Evolutionary conservation across 2,113 vertebrate species (phyloP), one percentile per base, ranked within the genome.

Genomic region (Neogobius melanostomus): DNA sequence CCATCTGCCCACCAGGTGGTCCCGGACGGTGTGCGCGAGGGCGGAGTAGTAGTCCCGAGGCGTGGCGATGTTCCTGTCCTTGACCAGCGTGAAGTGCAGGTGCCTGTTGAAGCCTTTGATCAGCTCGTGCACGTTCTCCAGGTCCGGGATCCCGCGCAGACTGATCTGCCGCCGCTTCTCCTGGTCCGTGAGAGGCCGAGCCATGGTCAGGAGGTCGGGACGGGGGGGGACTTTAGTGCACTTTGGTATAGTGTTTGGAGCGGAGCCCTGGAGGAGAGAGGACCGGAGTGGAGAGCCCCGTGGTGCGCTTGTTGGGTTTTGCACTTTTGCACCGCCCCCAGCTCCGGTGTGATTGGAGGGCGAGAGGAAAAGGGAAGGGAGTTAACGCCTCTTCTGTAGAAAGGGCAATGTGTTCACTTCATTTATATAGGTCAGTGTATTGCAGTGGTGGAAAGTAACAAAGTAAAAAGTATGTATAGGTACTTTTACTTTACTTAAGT

Each of bases 121-220:
- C 64, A 98, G 88, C 89, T 97, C 96, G 0, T 95, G 90, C 46
- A 98, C 96, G 60, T 91, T 97, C 88, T 98, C 96, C 49, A 95
- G 93, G 0, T 95, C 96, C 60, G 93, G 95, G 42, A 98, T 95
- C 0, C 95, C 96, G 14, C 96, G 90, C 85, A 98, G 95, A 86
- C 95, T 97, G 92, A 98, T 98, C 89, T 98, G 96, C 85, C 95
- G 95, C 21, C 95, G 92, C 86, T 96, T 96, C 83, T 98, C 96
- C 84, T 95, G 94, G 92, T 98, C 96, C 2, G 91, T 95, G 75
- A 96, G 91, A 6, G 96, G 95, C 2, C 85, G 92, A 64, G 96
- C 92, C 96, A 98, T 97, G 79, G 10, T 73, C 57, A 56, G 8
- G 10, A 36, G 28, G 28, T 36, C 28, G 7, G 6, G 8, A 10